Evolutionary conservation across 2,113 vertebrate genomes (phyloP).

Genomic region (Coregonus clupeaformis): DNA sequence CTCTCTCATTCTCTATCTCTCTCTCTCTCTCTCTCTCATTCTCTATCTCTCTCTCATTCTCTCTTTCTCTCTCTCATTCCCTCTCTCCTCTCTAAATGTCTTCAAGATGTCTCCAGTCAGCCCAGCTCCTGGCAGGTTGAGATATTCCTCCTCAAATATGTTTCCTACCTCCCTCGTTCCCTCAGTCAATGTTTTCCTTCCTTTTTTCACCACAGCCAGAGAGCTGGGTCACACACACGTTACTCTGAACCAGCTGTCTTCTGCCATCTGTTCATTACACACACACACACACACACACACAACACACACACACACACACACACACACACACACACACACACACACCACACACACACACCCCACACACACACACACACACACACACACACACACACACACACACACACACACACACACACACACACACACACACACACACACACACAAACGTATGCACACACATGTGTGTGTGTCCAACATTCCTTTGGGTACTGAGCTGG

Average conservation of each 20-base stretch:
- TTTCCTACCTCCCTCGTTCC: slow-evolving; percentile 36
- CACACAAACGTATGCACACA: background rate
- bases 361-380: slow-evolving; percentile 34
- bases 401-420: slow-evolving; percentile 13
- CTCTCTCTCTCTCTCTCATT: no score
- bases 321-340: slow-evolving; percentile 8
- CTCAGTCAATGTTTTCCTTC: slow-evolving; percentile 74
- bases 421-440: slow-evolving; percentile 8
- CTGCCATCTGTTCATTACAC: slow-evolving; percentile 70
- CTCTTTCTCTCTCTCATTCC: slow-evolving; percentile 31
- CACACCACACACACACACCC: slow-evolving; percentile 6
- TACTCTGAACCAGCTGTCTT: slow-evolving; percentile 72
- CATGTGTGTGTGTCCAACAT: slow-evolving; percentile 36
- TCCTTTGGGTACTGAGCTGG: slow-evolving; percentile 63
- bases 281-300: slow-evolving; percentile 30
- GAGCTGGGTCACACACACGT: slow-evolving; percentile 72
- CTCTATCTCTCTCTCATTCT: slow-evolving; percentile 48
- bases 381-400: slow-evolving; percentile 28
- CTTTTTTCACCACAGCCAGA: slow-evolving; percentile 67
- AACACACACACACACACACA: slow-evolving; percentile 21
- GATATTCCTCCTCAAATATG: slow-evolving; percentile 72
- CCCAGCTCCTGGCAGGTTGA: slow-evolving; percentile 52
- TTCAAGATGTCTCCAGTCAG: slow-evolving; percentile 62
- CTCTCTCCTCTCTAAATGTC: slow-evolving; percentile 53
- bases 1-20: no score